phyloP scores from a whole-genome alignment of 2,113 vertebrate species.

The Microtus ochrogaster region DNA sequence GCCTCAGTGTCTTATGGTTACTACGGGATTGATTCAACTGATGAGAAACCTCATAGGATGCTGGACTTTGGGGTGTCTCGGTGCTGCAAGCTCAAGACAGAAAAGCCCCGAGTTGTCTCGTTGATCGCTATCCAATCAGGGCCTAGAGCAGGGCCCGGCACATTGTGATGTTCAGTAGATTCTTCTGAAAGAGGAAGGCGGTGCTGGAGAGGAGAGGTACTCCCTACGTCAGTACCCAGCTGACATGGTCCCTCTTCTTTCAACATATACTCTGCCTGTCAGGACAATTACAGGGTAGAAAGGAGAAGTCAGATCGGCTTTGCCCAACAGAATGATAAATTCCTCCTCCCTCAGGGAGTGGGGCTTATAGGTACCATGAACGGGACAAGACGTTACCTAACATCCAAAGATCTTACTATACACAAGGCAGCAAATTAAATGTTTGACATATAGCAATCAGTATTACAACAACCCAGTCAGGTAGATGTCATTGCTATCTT shows the following conservation, averaged over 20 bases:
- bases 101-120: neutral
- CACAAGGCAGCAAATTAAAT: neutral
- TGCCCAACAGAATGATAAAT: neutral
- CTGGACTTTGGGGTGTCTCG: neutral
- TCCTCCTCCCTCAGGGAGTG: neutral
- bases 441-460: neutral
- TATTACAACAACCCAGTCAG: neutral
- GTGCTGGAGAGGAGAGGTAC: rapidly evolving
- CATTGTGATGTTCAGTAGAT: neutral
- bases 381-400: neutral
- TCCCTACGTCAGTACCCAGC: neutral
- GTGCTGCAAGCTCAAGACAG: neutral
- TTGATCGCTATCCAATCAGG: neutral
- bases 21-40: neutral
- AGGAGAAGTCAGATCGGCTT: neutral
- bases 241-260: neutral
- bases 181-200: neutral
- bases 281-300: neutral
- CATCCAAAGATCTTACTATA: neutral
- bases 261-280: neutral
- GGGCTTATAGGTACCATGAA: neutral
- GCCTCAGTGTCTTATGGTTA: neutral
- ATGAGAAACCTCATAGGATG: neutral
- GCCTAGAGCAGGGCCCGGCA: neutral
- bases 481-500: neutral